Evolutionary conservation across 2,797 vertebrate genomes (phyloP).

Genomic region (Luscinia megarhynchos): DNA sequence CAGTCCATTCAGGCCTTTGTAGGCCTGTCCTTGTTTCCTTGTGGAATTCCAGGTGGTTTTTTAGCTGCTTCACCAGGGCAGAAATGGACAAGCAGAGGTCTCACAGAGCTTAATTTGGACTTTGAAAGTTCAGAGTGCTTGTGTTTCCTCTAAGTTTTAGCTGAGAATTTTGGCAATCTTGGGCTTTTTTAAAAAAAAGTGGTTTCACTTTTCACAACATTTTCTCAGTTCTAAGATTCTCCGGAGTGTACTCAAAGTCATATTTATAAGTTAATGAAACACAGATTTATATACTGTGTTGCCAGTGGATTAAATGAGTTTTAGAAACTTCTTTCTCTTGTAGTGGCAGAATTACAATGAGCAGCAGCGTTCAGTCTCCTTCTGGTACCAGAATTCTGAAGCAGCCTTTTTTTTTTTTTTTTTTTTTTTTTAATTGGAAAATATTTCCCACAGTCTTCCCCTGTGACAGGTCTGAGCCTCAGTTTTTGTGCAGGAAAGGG

Average conservation of each 20-base stretch:
- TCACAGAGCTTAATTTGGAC: background rate
- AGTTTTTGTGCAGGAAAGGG: background rate
- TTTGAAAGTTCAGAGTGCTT: background rate
- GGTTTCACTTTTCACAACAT: background rate
- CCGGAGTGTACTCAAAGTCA: background rate
- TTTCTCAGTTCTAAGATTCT: background rate
- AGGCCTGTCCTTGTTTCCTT: background rate
- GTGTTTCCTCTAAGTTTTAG: background rate
- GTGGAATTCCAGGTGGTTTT: background rate
- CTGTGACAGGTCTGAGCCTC: background rate
- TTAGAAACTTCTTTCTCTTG: background rate
- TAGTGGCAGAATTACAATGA: background rate
- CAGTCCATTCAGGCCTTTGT: background rate
- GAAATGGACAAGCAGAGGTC: background rate
- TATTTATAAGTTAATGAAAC: background rate
- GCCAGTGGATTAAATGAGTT: background rate
- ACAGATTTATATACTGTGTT: background rate
- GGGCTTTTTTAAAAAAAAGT: background rate
- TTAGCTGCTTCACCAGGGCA: background rate
- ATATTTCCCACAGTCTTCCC: background rate
- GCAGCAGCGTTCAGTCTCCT: rapidly evolving
- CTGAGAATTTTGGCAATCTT: background rate
- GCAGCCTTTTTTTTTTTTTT: background rate
- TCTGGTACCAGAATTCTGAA: background rate
- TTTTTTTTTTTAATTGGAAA: no score